A percentile compares a stretch with the other conserved stretches of the same genome.
phyloP scores from a whole-genome alignment of 2,113 vertebrate species.

The Poecilia latipinna region DNA sequence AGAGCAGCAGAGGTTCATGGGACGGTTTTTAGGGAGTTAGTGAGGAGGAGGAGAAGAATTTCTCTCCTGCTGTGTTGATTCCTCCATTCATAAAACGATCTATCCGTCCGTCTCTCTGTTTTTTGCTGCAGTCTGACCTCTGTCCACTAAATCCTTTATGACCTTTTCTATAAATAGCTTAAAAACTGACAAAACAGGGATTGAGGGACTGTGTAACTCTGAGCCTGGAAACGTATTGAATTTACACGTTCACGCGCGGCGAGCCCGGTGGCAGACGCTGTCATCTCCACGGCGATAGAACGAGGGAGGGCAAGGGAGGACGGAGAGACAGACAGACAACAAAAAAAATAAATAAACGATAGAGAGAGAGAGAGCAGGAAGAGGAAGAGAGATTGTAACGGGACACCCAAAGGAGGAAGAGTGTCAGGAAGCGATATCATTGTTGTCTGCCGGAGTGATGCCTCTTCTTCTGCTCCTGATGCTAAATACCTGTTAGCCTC shows the following conservation, averaged over 20 bases:
- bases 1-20: neutral
- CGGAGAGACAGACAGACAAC: slow-evolving; percentile 37
- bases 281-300: slow-evolving; percentile 47
- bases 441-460: slow-evolving; percentile 70
- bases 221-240: no score
- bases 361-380: neutral
- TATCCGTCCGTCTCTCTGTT: neutral
- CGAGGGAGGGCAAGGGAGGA: slow-evolving; percentile 47
- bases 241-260: neutral
- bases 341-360: slow-evolving; percentile 19
- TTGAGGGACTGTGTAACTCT: neutral
- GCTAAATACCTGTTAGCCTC: slow-evolving; percentile 67
- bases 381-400: slow-evolving; percentile 65
- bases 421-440: slow-evolving; percentile 75
- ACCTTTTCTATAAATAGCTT: no score
- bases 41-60: no score
- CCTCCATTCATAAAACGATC: no score
- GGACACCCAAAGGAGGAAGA: slow-evolving; percentile 67
- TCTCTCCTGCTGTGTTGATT: no score
- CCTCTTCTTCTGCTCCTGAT: slow-evolving; percentile 54
- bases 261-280: slow-evolving; percentile 27
- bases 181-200: neutral
- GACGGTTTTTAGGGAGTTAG: neutral
- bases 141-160: neutral
- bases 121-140: neutral